These are phyloP conservation scores for Antechinus flavipes DNA, from an alignment of 2,113 vertebrate genomes.

Conservation along the genomic window DNA sequence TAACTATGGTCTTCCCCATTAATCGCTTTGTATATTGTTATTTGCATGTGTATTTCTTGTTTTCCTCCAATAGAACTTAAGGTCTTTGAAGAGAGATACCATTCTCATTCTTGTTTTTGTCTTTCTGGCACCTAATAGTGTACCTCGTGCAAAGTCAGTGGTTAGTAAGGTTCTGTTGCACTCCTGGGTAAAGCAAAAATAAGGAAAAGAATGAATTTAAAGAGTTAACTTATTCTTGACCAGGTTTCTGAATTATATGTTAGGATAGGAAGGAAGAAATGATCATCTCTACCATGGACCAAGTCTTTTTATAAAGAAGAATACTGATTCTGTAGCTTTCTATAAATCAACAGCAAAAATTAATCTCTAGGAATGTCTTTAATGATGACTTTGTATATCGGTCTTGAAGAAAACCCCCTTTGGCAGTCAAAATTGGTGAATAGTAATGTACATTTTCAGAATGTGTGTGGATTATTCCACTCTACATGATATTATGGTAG, in stretches of 20 bases:
- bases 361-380: not conserved
- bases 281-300: not conserved
- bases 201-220: not conserved
- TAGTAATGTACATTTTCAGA: not conserved
- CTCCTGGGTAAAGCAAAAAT: not conserved
- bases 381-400: not conserved
- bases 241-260: not conserved
- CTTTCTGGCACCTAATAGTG: not conserved
- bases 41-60: not conserved
- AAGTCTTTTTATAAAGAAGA: not conserved
- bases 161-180: not conserved
- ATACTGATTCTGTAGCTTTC: not conserved
- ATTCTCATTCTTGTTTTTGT: not conserved
- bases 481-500: not conserved
- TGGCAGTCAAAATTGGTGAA: not conserved
- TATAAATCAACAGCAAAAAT: not conserved
- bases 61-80: not conserved
- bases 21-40: not conserved
- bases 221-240: not conserved
- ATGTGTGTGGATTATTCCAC: not conserved
- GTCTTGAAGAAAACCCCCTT: not conserved
- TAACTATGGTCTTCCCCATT: not conserved
- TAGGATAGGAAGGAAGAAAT: not conserved
- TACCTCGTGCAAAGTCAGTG: not conserved
- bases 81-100: not conserved